Evolutionary conservation across 2,888 invertebrate genomes (phyloP).

Genomic region (Choristoneura rosaceana): DNA sequence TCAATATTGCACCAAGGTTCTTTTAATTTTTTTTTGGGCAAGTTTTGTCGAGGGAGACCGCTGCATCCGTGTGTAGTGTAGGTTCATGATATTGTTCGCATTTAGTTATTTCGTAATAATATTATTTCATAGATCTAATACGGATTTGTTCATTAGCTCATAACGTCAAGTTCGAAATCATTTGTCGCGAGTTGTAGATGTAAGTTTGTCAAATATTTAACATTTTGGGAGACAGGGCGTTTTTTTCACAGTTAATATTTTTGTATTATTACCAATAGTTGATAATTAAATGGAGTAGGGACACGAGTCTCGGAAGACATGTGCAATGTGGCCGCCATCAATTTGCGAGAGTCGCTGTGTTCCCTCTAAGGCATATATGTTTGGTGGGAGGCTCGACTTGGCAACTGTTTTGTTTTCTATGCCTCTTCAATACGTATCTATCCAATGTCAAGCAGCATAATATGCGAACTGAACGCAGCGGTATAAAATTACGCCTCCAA

Average conservation of each 20-base stretch:
- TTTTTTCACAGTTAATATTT: slow-evolving; percentile 18
- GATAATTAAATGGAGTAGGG: slow-evolving; percentile 1
- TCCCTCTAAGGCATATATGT: not conserved
- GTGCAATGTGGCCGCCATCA: not conserved
- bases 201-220: slow-evolving; percentile 12
- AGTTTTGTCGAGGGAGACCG: not conserved
- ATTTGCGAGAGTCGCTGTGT: not conserved
- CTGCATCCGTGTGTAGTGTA: not conserved
- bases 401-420: not conserved
- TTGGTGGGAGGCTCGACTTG: not conserved
- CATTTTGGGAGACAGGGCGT: slow-evolving; percentile 18
- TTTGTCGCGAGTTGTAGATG: slow-evolving; percentile 4
- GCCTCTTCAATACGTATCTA: not conserved
- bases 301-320: slow-evolving; percentile 2
- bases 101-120: slow-evolving; percentile 18
- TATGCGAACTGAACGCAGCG: not conserved
- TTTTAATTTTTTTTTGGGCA: not conserved
- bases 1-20: not conserved
- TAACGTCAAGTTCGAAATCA: slow-evolving; percentile 10
- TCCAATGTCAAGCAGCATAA: not conserved
- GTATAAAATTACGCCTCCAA: not conserved
- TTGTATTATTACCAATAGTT: slow-evolving; percentile 30
- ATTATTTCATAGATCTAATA: slow-evolving; percentile 13
- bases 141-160: slow-evolving; percentile 4
- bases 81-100: slow-evolving; percentile 33